Percentiles rank a stretch among this genome's conserved stretches.
These are phyloP conservation scores for Clarias batrachus DNA, from an alignment of 2,113 vertebrate species.

Conservation along the genomic window DNA sequence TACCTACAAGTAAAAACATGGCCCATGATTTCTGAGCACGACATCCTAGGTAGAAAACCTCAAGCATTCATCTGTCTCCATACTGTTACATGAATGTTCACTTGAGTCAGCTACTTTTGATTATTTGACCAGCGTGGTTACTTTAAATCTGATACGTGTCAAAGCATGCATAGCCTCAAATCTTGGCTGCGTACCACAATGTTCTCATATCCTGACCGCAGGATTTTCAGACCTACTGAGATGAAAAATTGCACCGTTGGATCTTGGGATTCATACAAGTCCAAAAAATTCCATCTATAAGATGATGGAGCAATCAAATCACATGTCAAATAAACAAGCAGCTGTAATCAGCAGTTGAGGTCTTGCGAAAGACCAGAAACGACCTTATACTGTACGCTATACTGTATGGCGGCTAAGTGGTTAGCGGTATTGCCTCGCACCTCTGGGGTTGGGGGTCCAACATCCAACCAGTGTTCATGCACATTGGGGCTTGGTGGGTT, in stretches of 20 bases:
- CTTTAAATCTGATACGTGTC: not conserved
- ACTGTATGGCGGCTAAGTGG: no score
- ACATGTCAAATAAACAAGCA: not conserved
- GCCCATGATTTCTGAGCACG: not conserved
- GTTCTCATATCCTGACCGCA: conserved; percentile 18
- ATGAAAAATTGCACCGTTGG: not conserved
- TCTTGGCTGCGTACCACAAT: not conserved
- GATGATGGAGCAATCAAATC: not conserved
- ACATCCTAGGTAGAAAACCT: conserved; percentile 45
- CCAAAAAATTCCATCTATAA: not conserved
- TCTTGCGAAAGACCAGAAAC: not conserved
- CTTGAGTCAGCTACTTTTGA: conserved; percentile 55
- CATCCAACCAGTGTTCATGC: no score
- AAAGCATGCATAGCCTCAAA: not conserved
- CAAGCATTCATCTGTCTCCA: conserved; percentile 51
- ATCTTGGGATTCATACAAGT: not conserved
- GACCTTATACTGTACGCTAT: not conserved
- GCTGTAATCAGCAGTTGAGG: not conserved
- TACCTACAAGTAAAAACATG: not conserved
- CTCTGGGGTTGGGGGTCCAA: no score
- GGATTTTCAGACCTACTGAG: not conserved
- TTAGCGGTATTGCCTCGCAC: no score
- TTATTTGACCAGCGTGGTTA: conserved; percentile 6
- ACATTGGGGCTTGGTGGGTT: no score
- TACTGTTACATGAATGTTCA: conserved; percentile 55